Conservation (phyloP, 2,113 vertebrate genomes). For the Laterallus jamaicensis region DNA sequence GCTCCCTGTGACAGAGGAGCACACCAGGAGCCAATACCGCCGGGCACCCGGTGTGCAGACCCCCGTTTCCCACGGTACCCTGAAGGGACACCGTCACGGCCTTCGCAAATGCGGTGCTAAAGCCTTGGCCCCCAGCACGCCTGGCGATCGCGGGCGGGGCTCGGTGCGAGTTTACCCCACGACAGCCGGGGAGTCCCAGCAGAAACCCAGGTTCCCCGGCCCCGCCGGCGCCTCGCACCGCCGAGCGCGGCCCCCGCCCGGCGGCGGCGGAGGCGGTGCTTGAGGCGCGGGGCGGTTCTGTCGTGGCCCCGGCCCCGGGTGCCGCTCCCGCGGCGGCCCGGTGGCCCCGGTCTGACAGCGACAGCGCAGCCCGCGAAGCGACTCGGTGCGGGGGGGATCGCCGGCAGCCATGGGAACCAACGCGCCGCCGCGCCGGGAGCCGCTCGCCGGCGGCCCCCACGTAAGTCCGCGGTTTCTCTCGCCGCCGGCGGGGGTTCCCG, state of each 20-base stretch:
- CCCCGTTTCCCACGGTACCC: neutral
- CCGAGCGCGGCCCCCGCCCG: neutral
- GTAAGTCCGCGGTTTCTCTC: neutral
- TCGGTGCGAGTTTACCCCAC: rapidly evolving
- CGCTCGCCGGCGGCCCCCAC: neutral
- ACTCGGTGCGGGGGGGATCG: neutral
- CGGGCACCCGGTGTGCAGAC: rapidly evolving
- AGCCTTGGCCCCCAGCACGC: too few species aligned
- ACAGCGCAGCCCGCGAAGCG: neutral
- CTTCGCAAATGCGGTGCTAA: rapidly evolving
- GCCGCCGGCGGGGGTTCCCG: neutral
- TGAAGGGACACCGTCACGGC: too few species aligned
- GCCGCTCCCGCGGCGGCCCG: neutral
- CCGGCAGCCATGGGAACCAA: neutral
- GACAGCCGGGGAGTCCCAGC: rapidly evolving
- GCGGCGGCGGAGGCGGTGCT: neutral
- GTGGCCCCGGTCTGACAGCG: neutral
- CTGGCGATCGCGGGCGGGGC: rapidly evolving
- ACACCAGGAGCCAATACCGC: too few species aligned
- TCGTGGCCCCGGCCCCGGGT: neutral
- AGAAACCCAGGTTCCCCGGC: rapidly evolving
- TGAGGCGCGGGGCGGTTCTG: neutral
- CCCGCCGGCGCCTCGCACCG: rapidly evolving
- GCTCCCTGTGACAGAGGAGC: neutral
- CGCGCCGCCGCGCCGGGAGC: neutral